These are phyloP conservation scores for Sebastes schlegelii DNA, from an alignment of 2,113 vertebrate genomes.

Conservation along the genomic window DNA sequence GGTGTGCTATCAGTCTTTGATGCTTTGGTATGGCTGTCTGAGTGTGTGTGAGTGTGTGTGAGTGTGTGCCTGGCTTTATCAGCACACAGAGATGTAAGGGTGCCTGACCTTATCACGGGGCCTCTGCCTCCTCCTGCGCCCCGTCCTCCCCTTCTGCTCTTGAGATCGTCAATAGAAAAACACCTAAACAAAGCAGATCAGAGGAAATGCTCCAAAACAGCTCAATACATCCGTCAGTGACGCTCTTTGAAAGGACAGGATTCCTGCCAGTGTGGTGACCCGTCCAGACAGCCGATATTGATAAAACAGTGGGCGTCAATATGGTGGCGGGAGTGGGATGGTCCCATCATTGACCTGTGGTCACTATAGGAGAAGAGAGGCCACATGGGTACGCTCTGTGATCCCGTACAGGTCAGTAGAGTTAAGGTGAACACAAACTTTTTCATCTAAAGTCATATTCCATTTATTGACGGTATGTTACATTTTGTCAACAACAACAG, in stretches of 20 bases:
- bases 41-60: constrained; percentile 38
- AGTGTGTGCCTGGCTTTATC: constrained; percentile 63
- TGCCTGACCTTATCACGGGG: constrained; percentile 69
- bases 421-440: no score
- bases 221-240: constrained; percentile 61
- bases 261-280: constrained; percentile 45
- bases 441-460: neutral
- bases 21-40: constrained; percentile 40
- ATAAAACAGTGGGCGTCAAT: constrained; percentile 44
- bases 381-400: neutral
- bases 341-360: constrained; percentile 45
- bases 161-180: constrained; percentile 45
- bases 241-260: constrained; percentile 58
- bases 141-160: constrained; percentile 41
- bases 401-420: neutral
- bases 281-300: constrained; percentile 47
- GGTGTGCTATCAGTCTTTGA: constrained; percentile 68
- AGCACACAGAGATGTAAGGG: constrained; percentile 65
- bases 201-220: constrained; percentile 64
- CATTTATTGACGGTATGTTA: neutral
- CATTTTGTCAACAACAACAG: neutral
- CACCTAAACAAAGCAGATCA: constrained; percentile 57
- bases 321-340: constrained; percentile 8
- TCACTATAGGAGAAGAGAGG: constrained; percentile 13
- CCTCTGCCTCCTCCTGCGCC: constrained; percentile 46